Conservation (phyloP, 2,797 vertebrate species). For the Artibeus jamaicensis region DNA sequence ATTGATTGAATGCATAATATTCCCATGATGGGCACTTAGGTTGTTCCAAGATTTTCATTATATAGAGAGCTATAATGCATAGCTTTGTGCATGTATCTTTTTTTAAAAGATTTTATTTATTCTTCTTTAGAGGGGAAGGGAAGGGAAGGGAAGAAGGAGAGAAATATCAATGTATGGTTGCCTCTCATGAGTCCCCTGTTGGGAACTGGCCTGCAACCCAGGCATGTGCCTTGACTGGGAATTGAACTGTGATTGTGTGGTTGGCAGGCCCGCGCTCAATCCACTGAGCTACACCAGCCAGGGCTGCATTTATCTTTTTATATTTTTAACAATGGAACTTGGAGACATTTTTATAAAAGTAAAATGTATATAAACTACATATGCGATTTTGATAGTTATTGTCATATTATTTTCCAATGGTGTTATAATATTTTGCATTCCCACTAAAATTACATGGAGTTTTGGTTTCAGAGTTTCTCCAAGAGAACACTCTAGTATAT, state of each 20-base stretch:
- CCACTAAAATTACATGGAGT: neutral
- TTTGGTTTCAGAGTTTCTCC: neutral
- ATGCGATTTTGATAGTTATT: neutral
- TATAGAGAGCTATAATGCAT: neutral
- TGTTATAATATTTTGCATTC: neutral
- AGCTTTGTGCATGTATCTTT: neutral
- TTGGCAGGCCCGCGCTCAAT: no score
- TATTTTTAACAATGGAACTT: neutral
- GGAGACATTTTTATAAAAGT: neutral
- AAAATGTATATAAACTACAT: neutral
- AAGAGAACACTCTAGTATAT: neutral
- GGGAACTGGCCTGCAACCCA: no score
- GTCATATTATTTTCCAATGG: neutral
- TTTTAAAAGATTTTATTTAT: no score
- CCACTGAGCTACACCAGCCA: no score
- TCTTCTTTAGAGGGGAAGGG: no score
- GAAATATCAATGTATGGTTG: no score
- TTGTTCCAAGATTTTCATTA: neutral
- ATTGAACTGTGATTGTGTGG: no score
- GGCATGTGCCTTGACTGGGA: no score
- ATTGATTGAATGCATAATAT: neutral
- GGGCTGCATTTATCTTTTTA: no score
- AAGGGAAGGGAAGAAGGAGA: no score
- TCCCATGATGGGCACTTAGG: neutral
- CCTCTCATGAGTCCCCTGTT: no score